Conservation (phyloP, 2,797 vertebrate genomes). For the Paratrypauchen microcephalus region DNA sequence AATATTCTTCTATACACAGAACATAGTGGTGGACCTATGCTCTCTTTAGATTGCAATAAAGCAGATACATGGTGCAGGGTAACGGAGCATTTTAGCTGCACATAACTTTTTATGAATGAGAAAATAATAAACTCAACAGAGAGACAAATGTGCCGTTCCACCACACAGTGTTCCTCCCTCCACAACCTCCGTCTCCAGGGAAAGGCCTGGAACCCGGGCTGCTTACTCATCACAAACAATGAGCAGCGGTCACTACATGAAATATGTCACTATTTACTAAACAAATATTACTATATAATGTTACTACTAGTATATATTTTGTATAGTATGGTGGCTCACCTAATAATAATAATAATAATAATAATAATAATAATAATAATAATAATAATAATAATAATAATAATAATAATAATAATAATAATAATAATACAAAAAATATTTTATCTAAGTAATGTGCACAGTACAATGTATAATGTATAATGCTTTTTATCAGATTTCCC, state of each 20-base stretch:
- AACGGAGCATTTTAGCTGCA: conserved; percentile 14
- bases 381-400: too few relatives aligned
- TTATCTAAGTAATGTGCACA: background rate
- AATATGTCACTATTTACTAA: conserved; percentile 4
- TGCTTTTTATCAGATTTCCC: too few relatives aligned
- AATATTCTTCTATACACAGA: background rate
- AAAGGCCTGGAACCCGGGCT: background rate
- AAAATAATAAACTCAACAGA: conserved; percentile 17
- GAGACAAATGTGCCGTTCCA: conserved; percentile 9
- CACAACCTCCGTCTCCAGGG: conserved; percentile 4
- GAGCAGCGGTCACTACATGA: conserved; percentile 11
- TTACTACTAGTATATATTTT: background rate
- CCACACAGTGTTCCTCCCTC: conserved; percentile 7
- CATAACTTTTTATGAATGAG: conserved; percentile 18
- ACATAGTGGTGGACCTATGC: background rate
- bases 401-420: background rate
- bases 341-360: background rate
- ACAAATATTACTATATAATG: background rate
- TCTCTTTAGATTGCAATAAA: conserved; percentile 12
- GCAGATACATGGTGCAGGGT: conserved; percentile 5
- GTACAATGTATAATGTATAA: too few relatives aligned
- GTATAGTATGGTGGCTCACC: background rate
- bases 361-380: too few relatives aligned
- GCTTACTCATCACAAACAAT: conserved; percentile 15
- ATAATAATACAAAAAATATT: background rate